Evolutionary conservation across 2,888 invertebrate genomes (phyloP), one percentile per base, ranked within the genome.

Genomic region (Sinopyrophorus schimmeli): DNA sequence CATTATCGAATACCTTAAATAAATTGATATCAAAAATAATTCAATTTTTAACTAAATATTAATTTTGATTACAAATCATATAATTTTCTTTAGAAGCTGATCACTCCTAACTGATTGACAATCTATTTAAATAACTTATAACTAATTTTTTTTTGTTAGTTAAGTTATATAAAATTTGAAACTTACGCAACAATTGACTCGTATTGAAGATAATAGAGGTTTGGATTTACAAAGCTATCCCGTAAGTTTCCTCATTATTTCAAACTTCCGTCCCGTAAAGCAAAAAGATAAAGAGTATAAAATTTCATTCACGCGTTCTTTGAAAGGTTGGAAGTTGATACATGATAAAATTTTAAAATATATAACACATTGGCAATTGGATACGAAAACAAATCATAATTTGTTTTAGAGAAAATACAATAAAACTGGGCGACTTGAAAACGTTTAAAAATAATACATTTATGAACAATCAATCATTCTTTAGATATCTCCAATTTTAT

Each of bases 391-490:
- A 35, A 24, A 35, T 24, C 6, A 28, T 9, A 23, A 34, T 21
- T 12, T 34, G 21, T 34, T 23, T 35, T 15, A 3, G 15, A 35
- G 15, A 14, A 11, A 32, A 12, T 11, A 32, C 32, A 17, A 32
- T 32, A 20, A 28, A n/a, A n/a, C n/a, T n/a, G n/a, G n/a, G n/a
- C n/a, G n/a, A 11, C 7, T 11, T 12, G 11, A 27, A 27, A 27
- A 27, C 27, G 15, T 10, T 17, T 17, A 17, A 32, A 32, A 7
- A 28, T 17, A 31, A 41, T 41, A 32, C 23, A 41, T 41, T 20
- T 23, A 16, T 17, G 3, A 11, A 21, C 41, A 35, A 43, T 43
- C 43, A 35, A 43, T 43, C 43, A 40, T 21, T 28, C 7, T 9
- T 14, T 5, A 7, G 24, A 35, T 24, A 28, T 14, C 9, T 28